A percentile compares a stretch with the other conserved stretches of the same genome.
Evolutionary conservation across 1,140 invertebrate genomes (phyloP).

Genomic region (Contarinia nasturtii): DNA sequence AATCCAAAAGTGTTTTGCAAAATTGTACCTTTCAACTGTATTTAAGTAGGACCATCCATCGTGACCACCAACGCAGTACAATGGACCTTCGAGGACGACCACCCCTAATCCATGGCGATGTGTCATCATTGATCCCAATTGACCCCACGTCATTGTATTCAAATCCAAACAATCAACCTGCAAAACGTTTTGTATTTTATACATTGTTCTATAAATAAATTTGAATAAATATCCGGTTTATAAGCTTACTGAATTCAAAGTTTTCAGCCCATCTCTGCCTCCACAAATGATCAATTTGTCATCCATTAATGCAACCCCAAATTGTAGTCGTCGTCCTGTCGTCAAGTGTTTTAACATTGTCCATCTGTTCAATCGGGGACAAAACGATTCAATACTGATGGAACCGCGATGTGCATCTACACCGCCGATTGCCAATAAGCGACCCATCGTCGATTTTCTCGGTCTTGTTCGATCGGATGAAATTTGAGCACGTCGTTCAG

Average conservation of each 20-base stretch:
- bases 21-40: slow-evolving; percentile 59
- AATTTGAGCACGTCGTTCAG: slow-evolving; percentile 58
- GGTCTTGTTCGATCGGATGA: slow-evolving; percentile 61
- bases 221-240: not conserved
- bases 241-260: slow-evolving; percentile 52
- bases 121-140: slow-evolving; percentile 75
- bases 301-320: slow-evolving; percentile 74
- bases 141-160: slow-evolving; percentile 55
- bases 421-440: slow-evolving; percentile 71
- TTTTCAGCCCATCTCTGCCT: slow-evolving; percentile 85
- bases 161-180: slow-evolving; percentile 64
- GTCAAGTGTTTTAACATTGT: slow-evolving; percentile 52
- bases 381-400: slow-evolving; percentile 77
- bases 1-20: no score
- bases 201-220: not conserved
- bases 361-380: slow-evolving; percentile 70
- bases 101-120: slow-evolving; percentile 80
- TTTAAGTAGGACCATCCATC: slow-evolving; percentile 91
- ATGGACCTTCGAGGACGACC: slow-evolving; percentile 65
- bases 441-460: slow-evolving; percentile 75
- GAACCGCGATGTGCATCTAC: slow-evolving; percentile 81
- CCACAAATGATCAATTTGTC: slow-evolving; percentile 65
- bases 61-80: slow-evolving; percentile 89
- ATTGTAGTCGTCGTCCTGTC: slow-evolving; percentile 62
- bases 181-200: not conserved